A percentile compares a stretch with the other conserved stretches of the same genome.
Conservation (phyloP, 92 coral and sea anemone genomes). For the Zoanthus sociatus region DNA sequence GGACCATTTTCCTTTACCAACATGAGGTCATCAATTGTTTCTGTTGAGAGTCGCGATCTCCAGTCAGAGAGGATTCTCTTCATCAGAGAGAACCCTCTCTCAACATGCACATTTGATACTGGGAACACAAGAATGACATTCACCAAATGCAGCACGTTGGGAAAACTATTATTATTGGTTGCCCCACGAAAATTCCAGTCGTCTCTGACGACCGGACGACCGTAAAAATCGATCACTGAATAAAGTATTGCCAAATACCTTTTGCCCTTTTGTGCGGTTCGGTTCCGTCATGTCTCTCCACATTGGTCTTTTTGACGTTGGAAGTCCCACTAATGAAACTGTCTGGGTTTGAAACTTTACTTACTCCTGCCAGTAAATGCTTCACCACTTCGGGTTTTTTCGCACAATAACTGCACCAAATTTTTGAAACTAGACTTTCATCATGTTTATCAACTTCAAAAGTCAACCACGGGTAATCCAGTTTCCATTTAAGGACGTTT, state of each 20-base stretch:
- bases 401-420: constrained; percentile 17
- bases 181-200: no score
- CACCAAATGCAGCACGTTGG: constrained; percentile 33
- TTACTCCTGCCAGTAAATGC: no score
- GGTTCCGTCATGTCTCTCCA: neutral
- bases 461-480: neutral
- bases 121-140: constrained; percentile 30
- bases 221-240: no score
- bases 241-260: constrained; percentile 1
- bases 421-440: neutral
- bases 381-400: neutral
- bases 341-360: no score
- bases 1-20: constrained; percentile 8
- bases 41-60: neutral
- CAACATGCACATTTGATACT: constrained; percentile 13
- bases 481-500: neutral
- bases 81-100: constrained; percentile 21
- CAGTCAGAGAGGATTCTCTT: constrained; percentile 18
- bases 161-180: constrained; percentile 9
- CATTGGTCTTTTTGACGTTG: constrained; percentile 8
- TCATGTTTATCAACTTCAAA: neutral
- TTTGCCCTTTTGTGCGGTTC: constrained; percentile 30
- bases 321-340: constrained; percentile 6
- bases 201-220: no score
- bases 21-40: constrained; percentile 19